phyloP scores from a whole-genome alignment of 2,113 vertebrate genomes.

The Strix aluco region DNA sequence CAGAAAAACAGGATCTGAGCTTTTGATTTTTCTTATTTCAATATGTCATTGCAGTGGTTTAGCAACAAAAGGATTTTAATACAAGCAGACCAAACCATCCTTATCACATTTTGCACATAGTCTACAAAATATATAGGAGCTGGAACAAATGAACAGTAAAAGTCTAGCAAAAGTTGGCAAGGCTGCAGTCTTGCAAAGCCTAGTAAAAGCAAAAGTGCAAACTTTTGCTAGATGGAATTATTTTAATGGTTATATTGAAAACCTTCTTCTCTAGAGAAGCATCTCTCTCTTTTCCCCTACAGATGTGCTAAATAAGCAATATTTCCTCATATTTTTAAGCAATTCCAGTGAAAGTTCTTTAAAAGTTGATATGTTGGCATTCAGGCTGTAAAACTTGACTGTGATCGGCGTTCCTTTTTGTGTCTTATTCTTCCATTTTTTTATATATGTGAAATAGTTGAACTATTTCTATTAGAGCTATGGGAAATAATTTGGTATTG shows the following conservation, averaged over 20 bases:
- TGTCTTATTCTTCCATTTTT: not conserved
- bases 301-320: slow-evolving; percentile 52
- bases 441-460: not conserved
- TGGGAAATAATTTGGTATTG: slow-evolving; percentile 17
- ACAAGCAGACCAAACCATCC: not conserved
- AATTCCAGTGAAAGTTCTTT: slow-evolving; percentile 44
- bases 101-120: not conserved
- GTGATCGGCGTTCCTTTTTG: slow-evolving; percentile 21
- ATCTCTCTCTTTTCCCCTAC: not conserved
- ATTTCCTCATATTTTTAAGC: slow-evolving; percentile 34
- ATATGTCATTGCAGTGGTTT: not conserved
- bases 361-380: slow-evolving; percentile 39
- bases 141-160: not conserved
- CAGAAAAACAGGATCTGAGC: not conserved
- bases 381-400: slow-evolving; percentile 47
- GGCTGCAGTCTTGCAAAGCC: not conserved
- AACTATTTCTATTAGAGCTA: slow-evolving; percentile 20
- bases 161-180: not conserved
- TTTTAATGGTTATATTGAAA: slow-evolving; percentile 24
- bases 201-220: not conserved
- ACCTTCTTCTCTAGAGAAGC: not conserved
- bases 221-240: not conserved
- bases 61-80: not conserved
- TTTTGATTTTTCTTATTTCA: not conserved
- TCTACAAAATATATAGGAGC: not conserved